These are phyloP conservation scores for Magallana angulata DNA, from an alignment of 1,140 invertebrate species.

Conservation along the genomic window DNA sequence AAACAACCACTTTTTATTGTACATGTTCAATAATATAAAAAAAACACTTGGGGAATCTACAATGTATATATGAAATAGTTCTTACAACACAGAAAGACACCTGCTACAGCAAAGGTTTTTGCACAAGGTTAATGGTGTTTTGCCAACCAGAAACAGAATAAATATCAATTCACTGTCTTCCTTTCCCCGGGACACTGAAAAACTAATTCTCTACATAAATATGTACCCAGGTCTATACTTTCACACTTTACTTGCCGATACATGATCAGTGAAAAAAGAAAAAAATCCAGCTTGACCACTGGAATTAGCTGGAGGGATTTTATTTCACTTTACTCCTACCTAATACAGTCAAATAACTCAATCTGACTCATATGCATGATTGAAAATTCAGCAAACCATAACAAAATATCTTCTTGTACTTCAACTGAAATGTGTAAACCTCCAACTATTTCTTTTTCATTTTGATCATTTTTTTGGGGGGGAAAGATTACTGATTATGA, in stretches of 20 bases:
- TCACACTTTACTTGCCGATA: not conserved
- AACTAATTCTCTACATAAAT: conserved; percentile 21
- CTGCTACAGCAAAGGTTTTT: no score
- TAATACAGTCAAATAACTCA: not conserved
- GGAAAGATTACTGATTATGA: no score
- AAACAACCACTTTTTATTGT: no score
- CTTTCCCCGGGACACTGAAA: not conserved
- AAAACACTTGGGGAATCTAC: no score
- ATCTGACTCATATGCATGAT: not conserved
- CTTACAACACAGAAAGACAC: no score
- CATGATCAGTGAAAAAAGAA: not conserved
- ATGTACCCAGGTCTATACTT: not conserved
- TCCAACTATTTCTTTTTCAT: no score
- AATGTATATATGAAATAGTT: no score
- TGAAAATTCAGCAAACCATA: not conserved
- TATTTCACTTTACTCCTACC: not conserved
- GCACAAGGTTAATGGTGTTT: conserved; percentile 6
- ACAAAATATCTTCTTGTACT: not conserved
- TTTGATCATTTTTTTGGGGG: no score
- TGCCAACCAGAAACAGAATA: conserved; percentile 1
- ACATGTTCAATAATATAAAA: no score
- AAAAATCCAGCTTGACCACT: not conserved
- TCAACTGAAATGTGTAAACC: no score
- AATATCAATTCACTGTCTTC: not conserved
- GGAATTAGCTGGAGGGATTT: not conserved